Conservation (phyloP, 1,140 invertebrate species). For the Drosophila repletoides region DNA sequence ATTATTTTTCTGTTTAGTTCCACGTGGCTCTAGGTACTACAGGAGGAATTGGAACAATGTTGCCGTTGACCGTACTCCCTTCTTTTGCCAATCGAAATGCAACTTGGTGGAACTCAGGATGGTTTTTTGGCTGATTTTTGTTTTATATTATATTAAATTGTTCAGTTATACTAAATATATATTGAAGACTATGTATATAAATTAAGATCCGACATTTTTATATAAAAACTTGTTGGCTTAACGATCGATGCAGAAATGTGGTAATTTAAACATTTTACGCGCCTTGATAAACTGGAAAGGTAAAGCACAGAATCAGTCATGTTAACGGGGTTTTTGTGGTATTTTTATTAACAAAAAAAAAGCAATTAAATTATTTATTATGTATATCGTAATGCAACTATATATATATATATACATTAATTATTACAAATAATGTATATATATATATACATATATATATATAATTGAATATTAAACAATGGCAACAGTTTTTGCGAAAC, state of each 20-base stretch:
- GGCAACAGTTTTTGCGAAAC: constrained; percentile 20
- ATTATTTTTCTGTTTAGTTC: neutral
- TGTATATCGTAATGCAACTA: too few relatives aligned
- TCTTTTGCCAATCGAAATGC: constrained; percentile 7
- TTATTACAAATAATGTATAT: constrained; percentile 20
- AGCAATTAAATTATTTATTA: neutral
- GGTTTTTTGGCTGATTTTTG: neutral
- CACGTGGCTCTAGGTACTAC: neutral
- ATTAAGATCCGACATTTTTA: too few relatives aligned
- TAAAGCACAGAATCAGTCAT: too few relatives aligned
- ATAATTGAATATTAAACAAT: constrained; percentile 25
- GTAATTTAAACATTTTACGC: constrained; percentile 56
- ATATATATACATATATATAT: constrained; percentile 5
- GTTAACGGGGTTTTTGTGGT: too few relatives aligned
- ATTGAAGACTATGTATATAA: constrained; percentile 4
- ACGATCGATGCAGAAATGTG: constrained; percentile 59
- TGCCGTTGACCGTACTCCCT: neutral
- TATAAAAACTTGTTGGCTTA: constrained; percentile 16
- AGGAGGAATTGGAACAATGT: neutral
- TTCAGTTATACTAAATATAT: constrained; percentile 16
- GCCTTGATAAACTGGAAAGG: constrained; percentile 62
- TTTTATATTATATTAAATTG: constrained; percentile 7
- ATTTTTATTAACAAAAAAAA: too few relatives aligned
- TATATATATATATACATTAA: neutral
- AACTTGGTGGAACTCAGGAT: constrained; percentile 3